These are phyloP conservation scores for Heliconius sara DNA, from an alignment of 2,888 invertebrate genomes.

Conservation along the genomic window DNA sequence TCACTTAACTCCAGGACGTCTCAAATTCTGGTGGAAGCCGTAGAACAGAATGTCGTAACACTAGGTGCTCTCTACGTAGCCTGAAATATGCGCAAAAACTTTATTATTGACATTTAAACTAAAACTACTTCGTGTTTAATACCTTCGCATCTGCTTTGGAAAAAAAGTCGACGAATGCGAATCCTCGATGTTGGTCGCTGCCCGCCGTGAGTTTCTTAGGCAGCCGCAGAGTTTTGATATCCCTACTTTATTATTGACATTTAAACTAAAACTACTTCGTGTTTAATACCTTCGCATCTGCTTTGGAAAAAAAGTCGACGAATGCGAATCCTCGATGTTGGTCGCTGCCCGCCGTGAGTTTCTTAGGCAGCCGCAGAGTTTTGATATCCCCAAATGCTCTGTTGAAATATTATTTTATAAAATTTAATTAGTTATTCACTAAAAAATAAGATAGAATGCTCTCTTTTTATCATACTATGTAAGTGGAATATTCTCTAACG, in stretches of 20 bases:
- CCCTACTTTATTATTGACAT: conserved; percentile 74
- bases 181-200: conserved; percentile 94
- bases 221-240: conserved; percentile 93
- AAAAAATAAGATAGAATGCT: background rate
- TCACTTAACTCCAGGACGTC: too few relatives aligned
- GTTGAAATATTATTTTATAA: conserved; percentile 53
- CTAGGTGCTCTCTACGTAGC: background rate
- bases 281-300: conserved; percentile 92
- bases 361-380: conserved; percentile 94
- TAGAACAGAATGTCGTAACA: background rate
- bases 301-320: conserved; percentile 94
- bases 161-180: conserved; percentile 97
- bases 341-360: conserved; percentile 89
- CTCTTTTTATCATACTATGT: background rate
- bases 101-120: background rate
- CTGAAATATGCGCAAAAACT: background rate
- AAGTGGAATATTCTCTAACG: background rate
- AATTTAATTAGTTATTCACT: background rate
- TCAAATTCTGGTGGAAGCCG: too few relatives aligned
- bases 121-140: background rate
- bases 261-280: background rate
- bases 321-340: conserved; percentile 98
- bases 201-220: conserved; percentile 93
- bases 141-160: conserved; percentile 96
- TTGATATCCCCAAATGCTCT: conserved; percentile 97